A percentile compares a stretch with the other conserved stretches of the same genome.
Evolutionary conservation across 1,140 invertebrate genomes (phyloP).

Genomic region (Orius insidiosus): DNA sequence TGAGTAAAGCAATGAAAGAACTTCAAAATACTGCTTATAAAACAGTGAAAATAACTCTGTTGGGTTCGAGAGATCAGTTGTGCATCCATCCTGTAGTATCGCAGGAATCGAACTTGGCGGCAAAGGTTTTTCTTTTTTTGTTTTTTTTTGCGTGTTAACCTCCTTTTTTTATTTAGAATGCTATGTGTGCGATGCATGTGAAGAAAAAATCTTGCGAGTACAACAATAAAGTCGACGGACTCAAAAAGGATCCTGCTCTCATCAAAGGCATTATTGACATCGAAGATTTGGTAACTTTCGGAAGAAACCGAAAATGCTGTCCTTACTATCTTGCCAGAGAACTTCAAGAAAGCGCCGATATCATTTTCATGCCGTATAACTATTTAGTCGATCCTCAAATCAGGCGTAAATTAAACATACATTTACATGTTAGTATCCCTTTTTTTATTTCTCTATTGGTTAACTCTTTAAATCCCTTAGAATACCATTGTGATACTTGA

Average conservation of each 20-base stretch:
- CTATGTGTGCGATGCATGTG: conserved; percentile 17
- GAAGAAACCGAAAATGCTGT: conserved; percentile 75
- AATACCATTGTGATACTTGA: conserved; percentile 79
- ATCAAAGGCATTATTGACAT: conserved; percentile 77
- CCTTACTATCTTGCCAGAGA: conserved; percentile 87
- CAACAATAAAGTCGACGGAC: conserved; percentile 19
- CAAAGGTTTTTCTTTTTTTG: too few relatives aligned
- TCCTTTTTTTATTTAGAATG: conserved; percentile 15
- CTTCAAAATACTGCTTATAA: conserved; percentile 69
- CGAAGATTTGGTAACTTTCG: conserved; percentile 80
- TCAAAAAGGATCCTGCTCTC: conserved; percentile 14
- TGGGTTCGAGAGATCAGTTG: conserved; percentile 89
- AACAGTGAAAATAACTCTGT: conserved; percentile 58
- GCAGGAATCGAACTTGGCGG: neutral
- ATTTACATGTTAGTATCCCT: conserved; percentile 7
- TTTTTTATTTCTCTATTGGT: neutral
- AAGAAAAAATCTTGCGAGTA: conserved; percentile 18
- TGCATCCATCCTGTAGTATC: conserved; percentile 38
- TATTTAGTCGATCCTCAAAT: conserved; percentile 69
- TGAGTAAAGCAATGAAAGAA: conserved; percentile 86
- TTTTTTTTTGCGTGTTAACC: neutral
- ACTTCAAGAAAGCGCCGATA: conserved; percentile 69
- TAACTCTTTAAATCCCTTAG: too few relatives aligned
- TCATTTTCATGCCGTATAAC: conserved; percentile 97
- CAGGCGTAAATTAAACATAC: conserved; percentile 13